A percentile compares a stretch with the other conserved stretches of the same genome.
phyloP scores from a whole-genome alignment of 2,113 vertebrate species.

The Misgurnus mizolepis region DNA sequence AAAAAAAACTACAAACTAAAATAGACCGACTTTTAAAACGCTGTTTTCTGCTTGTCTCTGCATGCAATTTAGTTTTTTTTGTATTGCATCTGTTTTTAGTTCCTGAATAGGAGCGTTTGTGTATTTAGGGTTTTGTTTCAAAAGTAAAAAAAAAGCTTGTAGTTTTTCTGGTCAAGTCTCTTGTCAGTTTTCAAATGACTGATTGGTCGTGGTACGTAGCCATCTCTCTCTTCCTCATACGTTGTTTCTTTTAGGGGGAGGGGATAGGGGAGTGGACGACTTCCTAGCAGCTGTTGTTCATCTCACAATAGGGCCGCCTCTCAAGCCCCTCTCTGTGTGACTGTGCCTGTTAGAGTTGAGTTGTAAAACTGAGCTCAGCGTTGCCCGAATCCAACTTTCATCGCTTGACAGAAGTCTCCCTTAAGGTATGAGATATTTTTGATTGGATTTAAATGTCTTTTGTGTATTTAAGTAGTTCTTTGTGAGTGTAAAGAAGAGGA shows the following conservation, averaged over 20 bases:
- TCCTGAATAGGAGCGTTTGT: neutral
- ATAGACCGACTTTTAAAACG: too few relatives aligned
- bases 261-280: slow-evolving; percentile 11
- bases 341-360: neutral
- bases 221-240: neutral
- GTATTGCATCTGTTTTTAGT: neutral
- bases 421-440: slow-evolving; percentile 22
- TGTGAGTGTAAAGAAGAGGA: neutral
- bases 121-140: neutral
- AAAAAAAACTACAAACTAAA: too few relatives aligned
- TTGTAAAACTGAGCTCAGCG: neutral
- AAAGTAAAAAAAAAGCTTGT: neutral
- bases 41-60: neutral
- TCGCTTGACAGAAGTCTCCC: slow-evolving; percentile 37
- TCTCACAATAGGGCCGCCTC: slow-evolving; percentile 53
- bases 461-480: neutral
- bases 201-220: neutral
- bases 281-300: slow-evolving; percentile 61
- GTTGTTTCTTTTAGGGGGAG: neutral
- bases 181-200: neutral
- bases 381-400: neutral
- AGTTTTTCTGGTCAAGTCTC: neutral
- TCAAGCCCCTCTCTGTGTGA: neutral
- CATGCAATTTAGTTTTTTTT: neutral
- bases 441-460: neutral